These are phyloP conservation scores for Zaprionus lachaisei DNA, from an alignment of 1,140 invertebrate species.

Conservation along the genomic window DNA sequence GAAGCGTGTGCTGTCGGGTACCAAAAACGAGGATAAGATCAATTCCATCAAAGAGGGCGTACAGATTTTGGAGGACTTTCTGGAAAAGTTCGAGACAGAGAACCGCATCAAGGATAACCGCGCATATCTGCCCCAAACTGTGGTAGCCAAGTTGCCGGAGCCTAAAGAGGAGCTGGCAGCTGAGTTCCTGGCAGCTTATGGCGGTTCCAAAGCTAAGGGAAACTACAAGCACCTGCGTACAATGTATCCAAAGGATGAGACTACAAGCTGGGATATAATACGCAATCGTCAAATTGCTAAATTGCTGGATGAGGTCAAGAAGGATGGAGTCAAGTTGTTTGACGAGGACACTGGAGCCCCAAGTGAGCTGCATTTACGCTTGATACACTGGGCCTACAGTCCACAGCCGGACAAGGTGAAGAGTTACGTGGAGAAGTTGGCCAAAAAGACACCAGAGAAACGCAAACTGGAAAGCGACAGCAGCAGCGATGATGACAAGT, in stretches of 20 bases:
- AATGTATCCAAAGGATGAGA: conserved; percentile 85
- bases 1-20: conserved; percentile 88
- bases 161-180: conserved; percentile 74
- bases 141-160: conserved; percentile 72
- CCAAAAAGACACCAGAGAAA: conserved; percentile 69
- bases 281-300: conserved; percentile 86
- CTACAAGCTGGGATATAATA: conserved; percentile 88
- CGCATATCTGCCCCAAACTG: conserved; percentile 85
- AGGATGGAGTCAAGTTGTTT: conserved; percentile 85
- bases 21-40: conserved; percentile 88
- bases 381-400: conserved; percentile 88
- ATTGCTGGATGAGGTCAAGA: conserved; percentile 86
- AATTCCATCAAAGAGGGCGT: conserved; percentile 88
- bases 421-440: conserved; percentile 61
- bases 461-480: conserved; percentile 62
- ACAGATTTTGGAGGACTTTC: conserved; percentile 87
- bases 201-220: conserved; percentile 85
- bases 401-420: conserved; percentile 86
- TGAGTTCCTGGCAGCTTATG: conserved; percentile 73
- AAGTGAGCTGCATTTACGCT: conserved; percentile 86
- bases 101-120: conserved; percentile 87
- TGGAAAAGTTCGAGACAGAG: conserved; percentile 87
- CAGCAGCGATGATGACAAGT: conserved; percentile 54
- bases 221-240: conserved; percentile 88
- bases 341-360: conserved; percentile 86